A percentile compares a stretch with the other conserved stretches of the same genome.
Conservation (phyloP, 2,797 vertebrate genomes). For the Macropus fuliginosus region DNA sequence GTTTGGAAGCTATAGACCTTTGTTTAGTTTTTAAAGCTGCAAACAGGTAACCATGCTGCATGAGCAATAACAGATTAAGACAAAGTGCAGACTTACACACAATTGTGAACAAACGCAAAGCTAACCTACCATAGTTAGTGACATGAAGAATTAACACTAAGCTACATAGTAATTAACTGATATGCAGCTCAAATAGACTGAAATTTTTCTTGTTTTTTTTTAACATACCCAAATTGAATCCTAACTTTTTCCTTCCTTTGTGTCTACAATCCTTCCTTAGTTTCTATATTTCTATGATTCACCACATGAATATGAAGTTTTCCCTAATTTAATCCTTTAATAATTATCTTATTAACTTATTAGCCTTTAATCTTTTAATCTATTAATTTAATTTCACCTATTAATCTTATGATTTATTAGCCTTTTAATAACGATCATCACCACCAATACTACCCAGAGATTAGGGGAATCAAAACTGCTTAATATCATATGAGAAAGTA, state of each 20-base stretch:
- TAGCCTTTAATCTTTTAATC: neutral
- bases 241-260: neutral
- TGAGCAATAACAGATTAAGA: neutral
- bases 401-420: neutral
- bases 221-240: neutral
- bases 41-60: neutral
- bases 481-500: neutral
- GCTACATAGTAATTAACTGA: slow-evolving; percentile 54
- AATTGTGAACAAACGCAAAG: slow-evolving; percentile 45
- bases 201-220: slow-evolving; percentile 25
- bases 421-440: neutral
- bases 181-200: slow-evolving; percentile 21
- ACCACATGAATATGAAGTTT: neutral
- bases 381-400: no score
- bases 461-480: neutral
- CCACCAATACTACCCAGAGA: neutral
- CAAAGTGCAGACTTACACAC: neutral
- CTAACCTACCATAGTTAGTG: slow-evolving; percentile 33
- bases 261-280: neutral
- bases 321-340: neutral
- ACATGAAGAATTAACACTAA: slow-evolving; percentile 49
- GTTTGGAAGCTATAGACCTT: neutral
- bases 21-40: neutral
- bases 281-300: no score
- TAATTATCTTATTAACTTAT: neutral